A percentile compares a stretch with the other conserved stretches of the same genome.
Conservation (phyloP, 2,888 invertebrate genomes). For the Salticus scenicus region DNA sequence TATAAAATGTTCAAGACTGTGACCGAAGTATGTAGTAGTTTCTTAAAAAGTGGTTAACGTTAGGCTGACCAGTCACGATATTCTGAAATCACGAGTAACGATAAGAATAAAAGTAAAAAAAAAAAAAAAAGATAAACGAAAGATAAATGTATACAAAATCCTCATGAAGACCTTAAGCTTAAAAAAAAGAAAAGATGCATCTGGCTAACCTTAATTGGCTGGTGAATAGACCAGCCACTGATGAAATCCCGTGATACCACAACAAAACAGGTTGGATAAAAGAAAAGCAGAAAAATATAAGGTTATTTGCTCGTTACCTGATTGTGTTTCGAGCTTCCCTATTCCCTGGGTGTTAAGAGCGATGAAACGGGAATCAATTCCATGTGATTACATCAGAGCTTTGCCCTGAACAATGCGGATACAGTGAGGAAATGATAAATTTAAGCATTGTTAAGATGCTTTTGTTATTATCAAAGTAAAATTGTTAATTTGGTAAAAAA, state of each 20-base stretch:
- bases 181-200: slow-evolving; percentile 24
- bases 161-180: background rate
- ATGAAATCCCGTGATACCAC: slow-evolving; percentile 53
- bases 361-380: slow-evolving; percentile 42
- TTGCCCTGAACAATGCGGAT: slow-evolving; percentile 27
- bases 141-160: background rate
- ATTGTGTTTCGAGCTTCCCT: slow-evolving; percentile 63
- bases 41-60: too few species aligned
- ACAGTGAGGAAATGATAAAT: too few species aligned
- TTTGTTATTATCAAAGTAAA: too few species aligned
- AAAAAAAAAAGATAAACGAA: background rate
- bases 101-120: background rate
- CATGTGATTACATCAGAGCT: slow-evolving; percentile 47
- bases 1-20: too few species aligned
- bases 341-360: slow-evolving; percentile 33
- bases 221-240: slow-evolving; percentile 44
- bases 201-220: slow-evolving; percentile 50
- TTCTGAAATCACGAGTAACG: background rate
- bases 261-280: slow-evolving; percentile 62
- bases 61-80: background rate
- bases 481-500: too few species aligned
- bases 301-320: slow-evolving; percentile 51
- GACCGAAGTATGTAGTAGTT: too few species aligned
- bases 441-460: too few species aligned
- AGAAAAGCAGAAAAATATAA: background rate